Percentiles rank a stretch among this genome's conserved stretches.
Conservation (phyloP, 2,888 invertebrate species). For the Caenorhabditis sinica region DNA sequence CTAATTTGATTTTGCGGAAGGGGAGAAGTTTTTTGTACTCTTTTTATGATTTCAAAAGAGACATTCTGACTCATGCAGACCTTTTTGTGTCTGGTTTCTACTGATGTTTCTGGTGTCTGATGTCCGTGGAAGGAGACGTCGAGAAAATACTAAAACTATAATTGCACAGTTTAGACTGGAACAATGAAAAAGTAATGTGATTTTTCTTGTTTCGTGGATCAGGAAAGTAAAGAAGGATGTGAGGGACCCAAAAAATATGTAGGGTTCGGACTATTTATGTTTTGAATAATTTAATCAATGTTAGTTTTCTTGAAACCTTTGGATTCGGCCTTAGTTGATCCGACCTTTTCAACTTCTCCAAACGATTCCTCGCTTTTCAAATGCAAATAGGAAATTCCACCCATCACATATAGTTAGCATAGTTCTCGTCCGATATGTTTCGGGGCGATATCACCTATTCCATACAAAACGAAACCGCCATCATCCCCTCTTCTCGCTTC, state of each 20-base stretch:
- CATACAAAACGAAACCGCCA: slow-evolving; percentile 43
- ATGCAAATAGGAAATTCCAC: slow-evolving; percentile 7
- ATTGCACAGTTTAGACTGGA: slow-evolving; percentile 20
- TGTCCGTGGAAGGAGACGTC: neutral
- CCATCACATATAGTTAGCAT: slow-evolving; percentile 37
- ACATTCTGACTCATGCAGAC: slow-evolving; percentile 21
- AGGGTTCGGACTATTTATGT: too few relatives aligned
- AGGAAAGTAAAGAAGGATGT: too few relatives aligned
- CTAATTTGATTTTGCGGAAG: slow-evolving; percentile 38
- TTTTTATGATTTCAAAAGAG: slow-evolving; percentile 4
- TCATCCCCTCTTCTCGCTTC: slow-evolving; percentile 3
- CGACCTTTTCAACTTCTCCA: slow-evolving; percentile 12
- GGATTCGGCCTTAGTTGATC: too few relatives aligned
- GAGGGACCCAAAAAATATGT: too few relatives aligned
- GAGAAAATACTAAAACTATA: neutral
- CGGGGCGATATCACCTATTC: slow-evolving; percentile 28
- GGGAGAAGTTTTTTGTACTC: slow-evolving; percentile 13
- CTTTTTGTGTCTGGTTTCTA: neutral
- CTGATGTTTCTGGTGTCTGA: slow-evolving; percentile 13
- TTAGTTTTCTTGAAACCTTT: too few relatives aligned
- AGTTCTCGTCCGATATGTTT: slow-evolving; percentile 23
- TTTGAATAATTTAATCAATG: too few relatives aligned
- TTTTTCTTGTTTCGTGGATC: neutral
- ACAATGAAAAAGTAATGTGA: neutral
- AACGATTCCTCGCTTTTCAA: slow-evolving; percentile 3